phyloP scores from a whole-genome alignment of 1,140 invertebrate genomes.

The Leptinotarsa defecta region DNA sequence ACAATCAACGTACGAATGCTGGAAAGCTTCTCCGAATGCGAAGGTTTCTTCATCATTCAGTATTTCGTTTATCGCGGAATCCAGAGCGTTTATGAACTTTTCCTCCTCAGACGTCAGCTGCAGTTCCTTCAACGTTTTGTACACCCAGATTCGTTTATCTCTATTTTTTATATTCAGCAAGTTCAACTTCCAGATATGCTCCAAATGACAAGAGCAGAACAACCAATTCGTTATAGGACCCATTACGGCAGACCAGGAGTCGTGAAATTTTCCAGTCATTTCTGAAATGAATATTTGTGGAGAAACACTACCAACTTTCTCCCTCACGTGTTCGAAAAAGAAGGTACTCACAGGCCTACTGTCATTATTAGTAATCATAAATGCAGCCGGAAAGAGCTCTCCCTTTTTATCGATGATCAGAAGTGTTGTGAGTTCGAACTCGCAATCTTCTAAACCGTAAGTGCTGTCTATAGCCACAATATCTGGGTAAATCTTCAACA shows the following conservation, averaged over 20 bases:
- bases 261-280: slow-evolving; percentile 30
- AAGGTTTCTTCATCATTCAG: slow-evolving; percentile 4
- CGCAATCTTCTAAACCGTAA: slow-evolving; percentile 42
- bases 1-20: slow-evolving; percentile 23
- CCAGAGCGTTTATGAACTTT: slow-evolving; percentile 9
- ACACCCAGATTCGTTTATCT: slow-evolving; percentile 32
- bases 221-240: slow-evolving; percentile 8
- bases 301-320: slow-evolving; percentile 23
- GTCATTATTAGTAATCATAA: slow-evolving; percentile 37
- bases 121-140: slow-evolving; percentile 34
- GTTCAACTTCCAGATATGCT: slow-evolving; percentile 35
- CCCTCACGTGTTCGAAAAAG: slow-evolving; percentile 33
- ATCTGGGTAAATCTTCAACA: slow-evolving; percentile 34
- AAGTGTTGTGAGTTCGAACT: slow-evolving; percentile 41
- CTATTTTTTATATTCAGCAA: slow-evolving; percentile 31
- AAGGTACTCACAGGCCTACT: slow-evolving; percentile 28
- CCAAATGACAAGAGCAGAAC: slow-evolving; percentile 35
- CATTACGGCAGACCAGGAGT: slow-evolving; percentile 24
- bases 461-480: slow-evolving; percentile 40
- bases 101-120: slow-evolving; percentile 9
- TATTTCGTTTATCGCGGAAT: neutral
- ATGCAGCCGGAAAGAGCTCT: slow-evolving; percentile 37
- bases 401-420: slow-evolving; percentile 37
- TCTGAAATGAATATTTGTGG: slow-evolving; percentile 36
- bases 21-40: slow-evolving; percentile 30